phyloP scores from a whole-genome alignment of 2,888 invertebrate species.

The Drosophila niveifrons region DNA sequence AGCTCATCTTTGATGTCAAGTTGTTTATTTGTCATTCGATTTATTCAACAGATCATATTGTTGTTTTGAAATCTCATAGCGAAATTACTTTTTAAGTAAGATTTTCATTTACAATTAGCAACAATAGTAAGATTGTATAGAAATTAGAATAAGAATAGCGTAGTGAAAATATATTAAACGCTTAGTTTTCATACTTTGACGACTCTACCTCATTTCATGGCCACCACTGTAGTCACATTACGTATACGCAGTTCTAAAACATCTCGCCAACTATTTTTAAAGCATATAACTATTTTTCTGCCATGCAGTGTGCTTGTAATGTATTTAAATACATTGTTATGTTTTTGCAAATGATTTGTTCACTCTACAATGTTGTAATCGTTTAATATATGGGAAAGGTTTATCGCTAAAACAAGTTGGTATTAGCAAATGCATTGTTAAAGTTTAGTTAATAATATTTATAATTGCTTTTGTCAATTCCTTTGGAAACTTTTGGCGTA shows the following conservation, averaged over 20 bases:
- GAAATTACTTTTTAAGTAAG: neutral
- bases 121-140: too few species aligned
- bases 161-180: too few species aligned
- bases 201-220: neutral
- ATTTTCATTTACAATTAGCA: too few species aligned
- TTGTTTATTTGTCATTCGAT: too few species aligned
- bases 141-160: too few species aligned
- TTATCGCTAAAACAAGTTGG: conserved; percentile 35
- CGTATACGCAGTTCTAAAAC: neutral
- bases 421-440: neutral
- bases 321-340: conserved; percentile 54
- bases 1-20: too few species aligned
- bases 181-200: too few species aligned
- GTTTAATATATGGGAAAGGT: conserved; percentile 45
- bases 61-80: too few species aligned
- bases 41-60: too few species aligned
- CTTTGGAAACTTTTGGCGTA: conserved; percentile 53
- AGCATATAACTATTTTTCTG: conserved; percentile 13
- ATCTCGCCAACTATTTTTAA: neutral
- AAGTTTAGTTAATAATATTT: neutral
- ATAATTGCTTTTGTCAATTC: conserved; percentile 37
- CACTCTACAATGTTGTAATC: conserved; percentile 7
- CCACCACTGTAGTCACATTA: too few species aligned
- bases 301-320: conserved; percentile 31
- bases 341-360: conserved; percentile 35